Evolutionary conservation across 2,888 invertebrate species (phyloP).

Genomic region (Cheilosia grossa): DNA sequence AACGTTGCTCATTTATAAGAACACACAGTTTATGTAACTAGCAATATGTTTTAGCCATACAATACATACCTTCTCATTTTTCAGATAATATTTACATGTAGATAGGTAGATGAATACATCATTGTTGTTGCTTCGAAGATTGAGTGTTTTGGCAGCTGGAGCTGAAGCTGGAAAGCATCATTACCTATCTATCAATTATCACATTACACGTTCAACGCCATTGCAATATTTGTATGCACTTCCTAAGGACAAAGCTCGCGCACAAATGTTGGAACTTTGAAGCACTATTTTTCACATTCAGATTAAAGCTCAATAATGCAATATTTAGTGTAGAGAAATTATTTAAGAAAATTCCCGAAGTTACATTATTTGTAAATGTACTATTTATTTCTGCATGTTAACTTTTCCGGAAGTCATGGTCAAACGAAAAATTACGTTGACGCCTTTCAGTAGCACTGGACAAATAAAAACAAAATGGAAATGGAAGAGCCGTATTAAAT

Average conservation of each 20-base stretch:
- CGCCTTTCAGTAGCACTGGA: conserved; percentile 20
- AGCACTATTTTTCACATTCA: conserved; percentile 11
- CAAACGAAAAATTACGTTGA: conserved; percentile 22
- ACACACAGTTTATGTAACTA: background rate
- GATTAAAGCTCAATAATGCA: conserved; percentile 1
- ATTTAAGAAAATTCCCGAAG: conserved; percentile 10
- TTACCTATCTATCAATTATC: background rate
- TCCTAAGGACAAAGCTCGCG: too few species aligned
- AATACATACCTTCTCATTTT: conserved; percentile 5
- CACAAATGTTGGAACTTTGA: conserved; percentile 35
- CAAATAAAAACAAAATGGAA: background rate
- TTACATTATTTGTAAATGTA: background rate
- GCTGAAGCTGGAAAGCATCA: conserved; percentile 27
- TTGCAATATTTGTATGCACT: background rate
- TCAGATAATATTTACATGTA: background rate
- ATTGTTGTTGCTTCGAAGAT: conserved; percentile 17
- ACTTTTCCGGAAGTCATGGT: conserved; percentile 27
- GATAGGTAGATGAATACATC: background rate
- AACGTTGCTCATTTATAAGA: background rate
- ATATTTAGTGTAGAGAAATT: background rate
- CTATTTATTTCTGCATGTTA: conserved; percentile 4
- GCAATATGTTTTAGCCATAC: too few species aligned
- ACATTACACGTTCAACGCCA: conserved; percentile 13
- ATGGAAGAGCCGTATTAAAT: conserved; percentile 1
- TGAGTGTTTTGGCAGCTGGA: conserved; percentile 20